Evolutionary conservation across 2,113 vertebrate species (phyloP), one percentile per base, ranked within the genome.

Genomic region (Grallaria varia): DNA sequence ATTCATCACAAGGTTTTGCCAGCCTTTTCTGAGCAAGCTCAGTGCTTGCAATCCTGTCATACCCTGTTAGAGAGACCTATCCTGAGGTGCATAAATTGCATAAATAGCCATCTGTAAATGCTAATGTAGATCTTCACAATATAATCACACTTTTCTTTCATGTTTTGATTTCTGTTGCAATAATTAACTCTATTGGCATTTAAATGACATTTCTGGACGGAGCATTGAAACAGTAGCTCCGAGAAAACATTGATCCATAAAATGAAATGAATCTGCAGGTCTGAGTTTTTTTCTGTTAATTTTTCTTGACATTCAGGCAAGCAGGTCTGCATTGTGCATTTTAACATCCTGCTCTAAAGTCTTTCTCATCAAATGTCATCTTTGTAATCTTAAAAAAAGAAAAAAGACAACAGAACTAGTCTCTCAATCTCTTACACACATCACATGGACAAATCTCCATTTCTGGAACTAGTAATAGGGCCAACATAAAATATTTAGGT

Each of bases 81-180:
- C 50, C 33, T 63, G 40, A 67, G 42, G 76, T 74, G 68, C 47
- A 67, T 94, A 94, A 91, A 93, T 84, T 84, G 30, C 52, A 91
- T 95, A 79, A 92, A 88, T 83, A 85, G 69, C 52, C 62, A 72
- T 96, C 68, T 4, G 5, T 63, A 79, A 87, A 82, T 84, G 71
- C 58, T 84, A 72, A 79, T 84, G 31, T 64, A 75, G 35, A 72
- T 87, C 44, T 82, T 84, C 47, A 75, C 53, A 44, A 56, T 82
- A 55, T 87, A 82, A 82, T 89, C 40, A 58, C 55, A 40, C 56
- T 83, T 90, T 89, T 63, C 37, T 84, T 76, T 72, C 53, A 50
- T 82, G 66, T 83, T 91, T 79, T 87, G 71, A 95, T 95, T 95
- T 93, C 78, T 93, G 35, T 50, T 69, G 71, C 55, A 87, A 27